Evolutionary conservation across 1,140 invertebrate genomes (phyloP), one percentile per base, ranked within the genome.

Genomic region (Musca vetustissima): DNA sequence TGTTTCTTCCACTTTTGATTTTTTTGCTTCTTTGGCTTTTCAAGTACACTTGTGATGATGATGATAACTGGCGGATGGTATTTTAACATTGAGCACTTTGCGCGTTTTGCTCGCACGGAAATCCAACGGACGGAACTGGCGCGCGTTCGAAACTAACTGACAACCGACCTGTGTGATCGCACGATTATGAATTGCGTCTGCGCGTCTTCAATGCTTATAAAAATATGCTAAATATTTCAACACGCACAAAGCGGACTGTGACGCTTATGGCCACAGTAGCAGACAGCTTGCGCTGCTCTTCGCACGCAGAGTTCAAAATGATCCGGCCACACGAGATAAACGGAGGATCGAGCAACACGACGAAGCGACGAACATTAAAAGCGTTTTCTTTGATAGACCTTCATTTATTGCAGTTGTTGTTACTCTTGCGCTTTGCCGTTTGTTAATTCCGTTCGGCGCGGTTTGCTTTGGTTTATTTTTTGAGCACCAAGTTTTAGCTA

Each of bases 161-260:
- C 77, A 74, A 80, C 78, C 74, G 77, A 73, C 73, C 75, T 76
- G 76, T 72, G 74, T 73, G 77, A 79, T 78, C 74, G 77, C 77
- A 79, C 76, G 75, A 76, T 72, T 71, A 78, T 74, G 78, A 80
- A 80, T 80, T 77, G 75, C 75, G 77, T 74, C 74, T 80, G 77
- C 75, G 77, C 78, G 77, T 77, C 78, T 76, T 76, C 73, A 74
- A 69, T 76, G 73, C 76, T 74, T 77, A 74, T 79, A 79, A 77
- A 79, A 79, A 77, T 79, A 79, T 79, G 74, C 73, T 73, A 78
- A 78, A 75, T 73, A 78, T 78, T 78, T 76, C 70, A 78, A 78
- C 57, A 61, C 57, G 57, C 57, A 61, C 55, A 24, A 24, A 9
- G 36, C 6, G 36, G 11, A 11, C 36, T 8, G 36, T 43, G 36